Percentiles rank a stretch among this genome's conserved stretches.
Conservation (phyloP, 1,140 invertebrate species). For the Brachionus rubens region DNA sequence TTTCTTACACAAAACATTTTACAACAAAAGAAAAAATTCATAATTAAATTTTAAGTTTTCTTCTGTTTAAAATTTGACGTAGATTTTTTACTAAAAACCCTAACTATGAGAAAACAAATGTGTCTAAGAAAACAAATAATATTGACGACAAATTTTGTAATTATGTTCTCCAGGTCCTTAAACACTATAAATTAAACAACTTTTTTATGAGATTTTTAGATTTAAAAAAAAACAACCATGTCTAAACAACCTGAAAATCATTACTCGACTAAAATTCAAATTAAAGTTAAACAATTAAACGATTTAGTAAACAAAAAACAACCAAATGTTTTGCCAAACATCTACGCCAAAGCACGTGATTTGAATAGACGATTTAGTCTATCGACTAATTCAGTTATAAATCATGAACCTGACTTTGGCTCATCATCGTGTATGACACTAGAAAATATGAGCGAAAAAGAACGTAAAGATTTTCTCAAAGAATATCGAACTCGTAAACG, state of each 20-base stretch:
- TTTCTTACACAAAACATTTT: too few species aligned
- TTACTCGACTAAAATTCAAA: background rate
- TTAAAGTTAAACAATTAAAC: background rate
- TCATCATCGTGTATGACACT: background rate
- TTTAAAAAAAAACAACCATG: background rate
- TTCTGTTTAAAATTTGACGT: too few species aligned
- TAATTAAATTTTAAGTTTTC: too few species aligned
- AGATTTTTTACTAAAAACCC: too few species aligned
- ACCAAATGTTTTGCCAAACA: conserved; percentile 3
- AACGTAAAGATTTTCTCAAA: background rate
- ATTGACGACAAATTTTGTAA: too few species aligned
- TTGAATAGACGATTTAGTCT: background rate
- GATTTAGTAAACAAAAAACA: background rate
- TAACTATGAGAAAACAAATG: too few species aligned
- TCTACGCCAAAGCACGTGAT: conserved; percentile 11
- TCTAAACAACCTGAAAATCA: background rate
- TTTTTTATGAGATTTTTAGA: too few species aligned
- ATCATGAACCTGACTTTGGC: background rate
- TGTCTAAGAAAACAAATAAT: too few species aligned
- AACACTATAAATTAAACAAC: too few species aligned
- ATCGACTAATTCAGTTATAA: background rate
- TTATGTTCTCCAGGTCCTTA: too few species aligned
- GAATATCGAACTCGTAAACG: background rate
- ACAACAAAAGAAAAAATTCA: too few species aligned
- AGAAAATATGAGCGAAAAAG: conserved; percentile 22